Evolutionary conservation across 2,888 invertebrate species (phyloP), one percentile per base, ranked within the genome.

Genomic region (Rotaria socialis): DNA sequence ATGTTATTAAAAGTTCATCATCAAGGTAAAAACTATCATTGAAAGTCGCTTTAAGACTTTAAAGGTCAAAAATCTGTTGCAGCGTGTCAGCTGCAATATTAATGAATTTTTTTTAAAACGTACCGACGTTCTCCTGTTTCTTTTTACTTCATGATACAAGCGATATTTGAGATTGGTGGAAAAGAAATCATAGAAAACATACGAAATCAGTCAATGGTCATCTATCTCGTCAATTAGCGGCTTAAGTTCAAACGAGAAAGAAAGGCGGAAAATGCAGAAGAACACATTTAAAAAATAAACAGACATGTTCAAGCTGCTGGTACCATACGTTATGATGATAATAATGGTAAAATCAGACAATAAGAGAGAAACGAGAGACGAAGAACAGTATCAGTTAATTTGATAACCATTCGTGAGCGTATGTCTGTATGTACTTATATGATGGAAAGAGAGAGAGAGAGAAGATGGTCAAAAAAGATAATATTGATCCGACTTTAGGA

Each of bases 11-110:
- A 60, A n/a, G 58, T 60, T 60, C 58, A 60, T 60, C 58, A 60
- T 60, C 58, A 60, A 60, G 58, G 58, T 60, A 60, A 35, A 35
- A 35, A 56, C 56, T 56, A 56, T 7, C 2, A 10, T 11, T 27
- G 8, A 60, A 11, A 60, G 58, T 60, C 58, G 24, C n/a, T 60
- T 60, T n/a, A 60, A 60, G 58, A 27, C 27, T 50, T n/a, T 60
- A 60, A 60, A 60, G 58, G 58, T 60, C 58, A 60, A n/a, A 60
- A 60, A 60, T 60, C 58, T 60, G 58, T 60, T 60, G 58, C 58
- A 6, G 7, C 11, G 58, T 60, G 24, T 60, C 58, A 60, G 58
- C 58, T 60, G 58, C n/a, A 60, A 60, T 60, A 60, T n/a, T 7
- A 27, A 60, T 60, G 58, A 60, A 2, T 58, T n/a, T 58, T 60